phyloP scores from a whole-genome alignment of 1,140 invertebrate genomes.

The Macrobrachium rosenbergii region DNA sequence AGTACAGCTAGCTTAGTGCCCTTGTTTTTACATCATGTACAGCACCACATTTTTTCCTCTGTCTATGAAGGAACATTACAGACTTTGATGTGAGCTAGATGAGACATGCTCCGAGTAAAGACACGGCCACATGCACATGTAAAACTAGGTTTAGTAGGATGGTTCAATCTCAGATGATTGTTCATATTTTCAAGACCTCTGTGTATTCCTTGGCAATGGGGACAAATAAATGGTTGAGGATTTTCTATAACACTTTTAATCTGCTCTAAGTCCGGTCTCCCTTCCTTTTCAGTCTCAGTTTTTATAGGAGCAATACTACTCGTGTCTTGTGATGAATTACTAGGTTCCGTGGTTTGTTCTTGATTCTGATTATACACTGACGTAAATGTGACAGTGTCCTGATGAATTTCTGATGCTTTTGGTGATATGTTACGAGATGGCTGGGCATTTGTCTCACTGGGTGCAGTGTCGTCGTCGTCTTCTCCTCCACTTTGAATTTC shows the following conservation, averaged over 20 bases:
- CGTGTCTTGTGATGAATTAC: slow-evolving; percentile 20
- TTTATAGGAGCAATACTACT: slow-evolving; percentile 13
- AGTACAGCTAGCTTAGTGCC: neutral
- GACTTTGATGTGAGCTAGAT: slow-evolving; percentile 44
- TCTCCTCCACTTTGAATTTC: slow-evolving; percentile 51
- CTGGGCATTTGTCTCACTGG: neutral
- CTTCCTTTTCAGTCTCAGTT: slow-evolving; percentile 27
- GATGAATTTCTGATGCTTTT: slow-evolving; percentile 5
- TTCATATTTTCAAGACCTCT: slow-evolving; percentile 27
- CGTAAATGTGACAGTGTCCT: slow-evolving; percentile 31
- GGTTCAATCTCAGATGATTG: slow-evolving; percentile 43
- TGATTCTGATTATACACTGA: slow-evolving; percentile 21
- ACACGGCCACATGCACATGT: slow-evolving; percentile 48
- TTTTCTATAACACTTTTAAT: neutral
- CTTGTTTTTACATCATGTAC: neutral
- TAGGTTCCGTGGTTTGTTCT: slow-evolving; percentile 32
- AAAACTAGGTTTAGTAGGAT: slow-evolving; percentile 54
- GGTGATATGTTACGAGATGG: neutral
- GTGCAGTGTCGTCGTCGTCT: slow-evolving; percentile 23
- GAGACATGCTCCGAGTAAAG: slow-evolving; percentile 36
- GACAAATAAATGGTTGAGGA: slow-evolving; percentile 42
- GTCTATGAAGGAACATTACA: slow-evolving; percentile 38
- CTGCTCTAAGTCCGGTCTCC: neutral
- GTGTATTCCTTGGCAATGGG: slow-evolving; percentile 47
- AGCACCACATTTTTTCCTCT: neutral